Conservation (phyloP, 2,113 vertebrate species). For the Indri indri region DNA sequence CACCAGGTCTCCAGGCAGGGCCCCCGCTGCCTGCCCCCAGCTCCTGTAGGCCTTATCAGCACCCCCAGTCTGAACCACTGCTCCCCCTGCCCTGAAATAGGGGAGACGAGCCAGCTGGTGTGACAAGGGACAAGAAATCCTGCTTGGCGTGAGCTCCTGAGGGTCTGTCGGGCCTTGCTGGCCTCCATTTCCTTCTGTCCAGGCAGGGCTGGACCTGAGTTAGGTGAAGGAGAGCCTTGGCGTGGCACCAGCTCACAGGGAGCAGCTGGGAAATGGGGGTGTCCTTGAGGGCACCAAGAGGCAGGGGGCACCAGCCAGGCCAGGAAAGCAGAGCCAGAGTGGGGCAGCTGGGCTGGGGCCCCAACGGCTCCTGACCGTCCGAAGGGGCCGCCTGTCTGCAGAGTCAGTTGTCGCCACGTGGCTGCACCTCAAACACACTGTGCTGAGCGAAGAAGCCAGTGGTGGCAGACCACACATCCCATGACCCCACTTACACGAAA, state of each 20-base stretch:
- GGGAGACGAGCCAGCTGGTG: background rate
- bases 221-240: background rate
- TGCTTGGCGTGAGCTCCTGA: background rate
- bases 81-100: background rate
- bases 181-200: background rate
- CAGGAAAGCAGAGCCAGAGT: background rate
- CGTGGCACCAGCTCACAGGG: accelerated
- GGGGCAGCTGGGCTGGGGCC: background rate
- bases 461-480: too few relatives aligned
- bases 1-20: accelerated
- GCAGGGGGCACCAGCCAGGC: background rate
- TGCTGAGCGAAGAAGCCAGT: background rate
- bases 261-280: too few relatives aligned
- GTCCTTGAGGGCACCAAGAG: background rate
- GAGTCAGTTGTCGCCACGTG: background rate
- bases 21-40: background rate
- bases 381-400: background rate
- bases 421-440: background rate
- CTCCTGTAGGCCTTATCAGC: too few relatives aligned
- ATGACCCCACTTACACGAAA: background rate
- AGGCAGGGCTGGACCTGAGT: background rate
- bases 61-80: background rate
- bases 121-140: background rate
- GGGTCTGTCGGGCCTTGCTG: too few relatives aligned
- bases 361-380: too few relatives aligned